A percentile compares a stretch with the other conserved stretches of the same genome.
These are phyloP conservation scores for Cercopithecus mona DNA, from an alignment of 2,113 vertebrate genomes.

Conservation along the genomic window DNA sequence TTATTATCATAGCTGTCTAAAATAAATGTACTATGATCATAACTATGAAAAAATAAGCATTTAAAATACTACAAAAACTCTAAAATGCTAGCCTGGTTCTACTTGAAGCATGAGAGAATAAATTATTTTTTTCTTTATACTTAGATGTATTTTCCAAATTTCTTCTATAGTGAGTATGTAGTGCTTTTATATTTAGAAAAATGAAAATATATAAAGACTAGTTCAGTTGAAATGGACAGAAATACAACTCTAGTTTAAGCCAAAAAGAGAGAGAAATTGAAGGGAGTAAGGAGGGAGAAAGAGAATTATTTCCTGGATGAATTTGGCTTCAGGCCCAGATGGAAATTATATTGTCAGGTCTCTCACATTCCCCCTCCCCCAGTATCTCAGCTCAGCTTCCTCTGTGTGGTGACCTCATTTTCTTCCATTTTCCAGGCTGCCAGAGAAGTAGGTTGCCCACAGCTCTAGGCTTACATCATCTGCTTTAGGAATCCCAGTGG, in stretches of 20 bases:
- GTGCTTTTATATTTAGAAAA: constrained; percentile 43
- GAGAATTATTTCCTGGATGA: neutral
- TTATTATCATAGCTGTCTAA: neutral
- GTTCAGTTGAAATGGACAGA: constrained; percentile 43
- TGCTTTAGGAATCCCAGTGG: constrained; percentile 46
- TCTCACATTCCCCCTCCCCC: neutral
- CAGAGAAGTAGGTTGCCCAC: constrained; percentile 66
- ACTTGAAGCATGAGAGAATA: neutral
- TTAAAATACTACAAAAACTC: constrained; percentile 27
- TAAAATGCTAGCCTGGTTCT: constrained; percentile 32
- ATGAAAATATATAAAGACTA: neutral
- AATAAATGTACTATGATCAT: neutral
- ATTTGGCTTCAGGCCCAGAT: constrained; percentile 39
- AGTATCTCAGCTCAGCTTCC: constrained; percentile 53
- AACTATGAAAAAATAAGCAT: constrained; percentile 16
- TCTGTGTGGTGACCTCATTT: constrained; percentile 68
- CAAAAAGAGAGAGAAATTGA: neutral
- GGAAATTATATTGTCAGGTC: constrained; percentile 27
- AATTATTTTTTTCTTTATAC: neutral
- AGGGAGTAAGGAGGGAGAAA: neutral
- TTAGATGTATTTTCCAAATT: constrained; percentile 37
- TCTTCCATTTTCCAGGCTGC: constrained; percentile 49
- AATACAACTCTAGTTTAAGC: constrained; percentile 35
- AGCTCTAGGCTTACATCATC: constrained; percentile 56
- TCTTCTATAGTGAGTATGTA: neutral